Evolutionary conservation across 1,140 invertebrate genomes (phyloP), one percentile per base, ranked within the genome.

Genomic region (Philaenus spumarius): DNA sequence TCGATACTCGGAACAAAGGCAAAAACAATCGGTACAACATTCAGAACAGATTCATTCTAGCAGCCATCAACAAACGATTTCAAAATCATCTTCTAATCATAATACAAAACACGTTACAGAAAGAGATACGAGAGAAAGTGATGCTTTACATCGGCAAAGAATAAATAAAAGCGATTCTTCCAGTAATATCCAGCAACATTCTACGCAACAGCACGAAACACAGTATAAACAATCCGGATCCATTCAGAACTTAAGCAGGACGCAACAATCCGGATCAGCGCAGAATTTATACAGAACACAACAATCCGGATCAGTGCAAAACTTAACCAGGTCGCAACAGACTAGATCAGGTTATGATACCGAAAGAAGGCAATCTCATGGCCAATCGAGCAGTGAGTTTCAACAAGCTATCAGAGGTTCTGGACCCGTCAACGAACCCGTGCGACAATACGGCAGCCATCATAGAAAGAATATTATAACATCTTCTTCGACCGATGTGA

Each of bases 381-480:
- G 60, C 20, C 56, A 61, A 26, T 59, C 62, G 37, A 64, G 63
- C 34, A 57, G 22, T 14, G 63, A 64, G 47, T 58, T 64, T 12
- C 40, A 56, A 15, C 58, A 62, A 34, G 56, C 60, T 30, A 37
- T 64, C 6, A 58, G 60, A 55, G 63, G 63, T 2, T 11, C 12
- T n/a, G 50, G 40, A 3, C 47, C 24, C 9, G n/a, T 2, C 14
- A 22, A n/a, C 15, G 30, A 39, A 43, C 53, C 60, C 4, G 46
- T 47, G 15, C 50, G 40, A 46, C 53, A 55, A 26, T 50, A 30
- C 42, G 47, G 48, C 35, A 54, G 58, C 4, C 63, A 69, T 64
- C 85, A 87, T 63, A 77, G 85, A 12, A 84, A 84, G 62, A 89
- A 82, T 42, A 77, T 88, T 20, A 82, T 91, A 47, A 81, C 84